Conservation (phyloP, 2,888 invertebrate genomes). For the Nysson spinosus region DNA sequence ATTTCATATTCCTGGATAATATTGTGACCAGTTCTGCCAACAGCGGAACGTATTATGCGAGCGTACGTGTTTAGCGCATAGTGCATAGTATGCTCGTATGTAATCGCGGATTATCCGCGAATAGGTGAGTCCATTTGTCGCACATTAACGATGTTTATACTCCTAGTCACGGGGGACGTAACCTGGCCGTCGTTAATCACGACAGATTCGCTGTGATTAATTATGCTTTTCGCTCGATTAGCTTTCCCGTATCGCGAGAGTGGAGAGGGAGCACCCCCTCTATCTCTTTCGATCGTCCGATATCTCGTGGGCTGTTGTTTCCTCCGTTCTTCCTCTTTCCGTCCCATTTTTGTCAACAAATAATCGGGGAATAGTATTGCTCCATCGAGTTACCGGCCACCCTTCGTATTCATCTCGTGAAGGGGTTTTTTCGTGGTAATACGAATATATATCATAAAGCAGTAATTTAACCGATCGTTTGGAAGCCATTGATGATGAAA, state of each 20-base stretch:
- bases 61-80: conserved; percentile 2
- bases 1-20: neutral
- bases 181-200: conserved; percentile 67
- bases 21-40: neutral
- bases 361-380: conserved; percentile 41
- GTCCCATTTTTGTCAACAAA: conserved; percentile 30
- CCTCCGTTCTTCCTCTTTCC: conserved; percentile 8
- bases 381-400: conserved; percentile 18
- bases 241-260: conserved; percentile 56
- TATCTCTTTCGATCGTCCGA: conserved; percentile 27
- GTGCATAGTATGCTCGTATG: conserved; percentile 6
- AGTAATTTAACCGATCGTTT: too few relatives aligned
- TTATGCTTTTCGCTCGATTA: conserved; percentile 72
- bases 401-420: conserved; percentile 8
- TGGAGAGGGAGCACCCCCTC: conserved; percentile 20
- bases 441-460: too few relatives aligned
- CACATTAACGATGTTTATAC: conserved; percentile 64
- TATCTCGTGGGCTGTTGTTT: conserved; percentile 4
- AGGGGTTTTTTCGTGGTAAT: conserved; percentile 8
- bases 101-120: conserved; percentile 37
- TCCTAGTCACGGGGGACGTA: conserved; percentile 52
- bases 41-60: neutral
- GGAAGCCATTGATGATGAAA: too few relatives aligned
- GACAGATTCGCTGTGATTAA: conserved; percentile 71
- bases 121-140: conserved; percentile 58